Conservation (phyloP, 2,797 vertebrate species). For the Lithobates pipiens region DNA sequence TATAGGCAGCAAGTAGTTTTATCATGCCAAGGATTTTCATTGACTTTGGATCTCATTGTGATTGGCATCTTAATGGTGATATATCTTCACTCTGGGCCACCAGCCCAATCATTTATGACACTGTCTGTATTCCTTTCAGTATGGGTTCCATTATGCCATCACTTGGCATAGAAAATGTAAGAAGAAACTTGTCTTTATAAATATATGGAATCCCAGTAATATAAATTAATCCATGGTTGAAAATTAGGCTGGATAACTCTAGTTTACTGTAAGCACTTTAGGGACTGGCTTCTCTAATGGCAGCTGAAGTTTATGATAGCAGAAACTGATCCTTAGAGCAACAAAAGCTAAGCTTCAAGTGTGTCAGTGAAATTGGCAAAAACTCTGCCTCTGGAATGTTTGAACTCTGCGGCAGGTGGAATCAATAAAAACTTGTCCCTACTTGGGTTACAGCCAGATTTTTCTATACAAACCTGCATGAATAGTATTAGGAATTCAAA, state of each 20-base stretch:
- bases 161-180: neutral
- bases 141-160: too few relatives aligned
- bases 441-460: slow-evolving; percentile 51
- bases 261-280: slow-evolving; percentile 5
- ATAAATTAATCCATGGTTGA: slow-evolving; percentile 1
- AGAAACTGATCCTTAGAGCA: slow-evolving; percentile 55
- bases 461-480: slow-evolving; percentile 14
- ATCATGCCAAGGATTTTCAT: too few relatives aligned
- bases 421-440: slow-evolving; percentile 50
- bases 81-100: too few relatives aligned
- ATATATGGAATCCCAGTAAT: neutral
- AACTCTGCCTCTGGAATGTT: slow-evolving; percentile 29
- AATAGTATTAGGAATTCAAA: slow-evolving; percentile 22
- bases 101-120: too few relatives aligned
- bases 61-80: too few relatives aligned
- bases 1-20: too few relatives aligned
- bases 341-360: slow-evolving; percentile 42
- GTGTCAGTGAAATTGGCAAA: slow-evolving; percentile 30
- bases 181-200: neutral
- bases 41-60: too few relatives aligned
- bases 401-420: slow-evolving; percentile 51
- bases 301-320: slow-evolving; percentile 51
- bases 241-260: neutral
- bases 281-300: slow-evolving; percentile 24
- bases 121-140: neutral